Evolutionary conservation across 2,888 invertebrate genomes (phyloP).

Genomic region (Pseudococcus viburni): DNA sequence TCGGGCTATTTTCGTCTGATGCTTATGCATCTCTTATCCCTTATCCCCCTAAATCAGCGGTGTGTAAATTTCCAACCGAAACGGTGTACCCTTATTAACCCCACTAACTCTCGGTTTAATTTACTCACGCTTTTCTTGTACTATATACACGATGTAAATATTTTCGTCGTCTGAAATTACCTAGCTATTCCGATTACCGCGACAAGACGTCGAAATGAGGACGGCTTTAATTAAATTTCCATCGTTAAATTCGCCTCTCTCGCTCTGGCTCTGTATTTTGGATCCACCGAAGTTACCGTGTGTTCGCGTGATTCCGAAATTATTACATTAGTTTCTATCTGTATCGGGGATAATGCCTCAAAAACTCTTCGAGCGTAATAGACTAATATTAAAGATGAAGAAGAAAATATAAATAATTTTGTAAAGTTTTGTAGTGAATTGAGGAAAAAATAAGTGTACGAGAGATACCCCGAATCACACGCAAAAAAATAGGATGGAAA

Average conservation of each 20-base stretch:
- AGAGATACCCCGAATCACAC: no score
- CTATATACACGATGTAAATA: neutral
- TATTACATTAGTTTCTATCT: no score
- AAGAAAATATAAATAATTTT: no score
- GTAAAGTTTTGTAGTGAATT: no score
- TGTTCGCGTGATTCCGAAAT: no score
- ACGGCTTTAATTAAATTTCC: slow-evolving; percentile 1
- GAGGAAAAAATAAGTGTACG: no score
- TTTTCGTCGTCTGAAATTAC: neutral
- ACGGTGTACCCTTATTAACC: neutral
- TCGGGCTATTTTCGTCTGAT: neutral
- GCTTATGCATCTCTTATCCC: neutral
- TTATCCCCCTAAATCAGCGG: neutral
- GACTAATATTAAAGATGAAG: no score
- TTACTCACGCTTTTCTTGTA: neutral
- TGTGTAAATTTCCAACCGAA: neutral
- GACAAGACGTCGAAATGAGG: slow-evolving; percentile 21
- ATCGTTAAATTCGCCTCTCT: neutral
- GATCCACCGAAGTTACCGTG: no score
- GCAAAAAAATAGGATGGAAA: no score
- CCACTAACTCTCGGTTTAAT: neutral
- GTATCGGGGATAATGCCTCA: no score
- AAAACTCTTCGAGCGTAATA: no score
- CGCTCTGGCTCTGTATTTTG: no score
- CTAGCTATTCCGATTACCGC: neutral